phyloP scores from a whole-genome alignment of 2,888 invertebrate species.

The Podabrus alpinus region DNA sequence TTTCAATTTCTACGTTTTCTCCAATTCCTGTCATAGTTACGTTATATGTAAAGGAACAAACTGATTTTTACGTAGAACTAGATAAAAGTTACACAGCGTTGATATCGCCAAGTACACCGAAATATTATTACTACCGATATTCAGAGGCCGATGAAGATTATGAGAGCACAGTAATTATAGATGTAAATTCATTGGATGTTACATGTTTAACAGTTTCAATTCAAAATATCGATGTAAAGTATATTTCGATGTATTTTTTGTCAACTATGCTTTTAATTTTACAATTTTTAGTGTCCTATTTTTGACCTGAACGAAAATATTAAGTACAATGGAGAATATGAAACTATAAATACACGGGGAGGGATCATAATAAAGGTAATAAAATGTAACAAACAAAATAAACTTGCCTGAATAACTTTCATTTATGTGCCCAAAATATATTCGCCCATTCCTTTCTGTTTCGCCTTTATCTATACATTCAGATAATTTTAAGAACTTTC shows the following conservation, averaged over 20 bases:
- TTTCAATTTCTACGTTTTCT: slow-evolving; percentile 70
- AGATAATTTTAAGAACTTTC: too few species aligned
- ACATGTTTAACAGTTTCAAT: slow-evolving; percentile 79
- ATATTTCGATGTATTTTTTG: slow-evolving; percentile 21
- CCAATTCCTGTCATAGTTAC: slow-evolving; percentile 59
- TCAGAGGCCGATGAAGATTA: slow-evolving; percentile 45
- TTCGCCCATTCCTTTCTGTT: too few species aligned
- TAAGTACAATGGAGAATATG: slow-evolving; percentile 67
- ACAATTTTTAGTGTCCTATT: slow-evolving; percentile 75
- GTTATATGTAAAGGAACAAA: slow-evolving; percentile 60
- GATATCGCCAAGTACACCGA: slow-evolving; percentile 57
- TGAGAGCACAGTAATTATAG: slow-evolving; percentile 60
- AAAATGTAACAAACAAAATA: too few species aligned
- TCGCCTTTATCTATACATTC: too few species aligned
- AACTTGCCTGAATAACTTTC: too few species aligned
- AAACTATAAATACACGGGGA: slow-evolving; percentile 77
- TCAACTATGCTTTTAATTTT: background rate
- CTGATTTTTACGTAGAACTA: slow-evolving; percentile 60
- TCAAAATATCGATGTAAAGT: slow-evolving; percentile 72
- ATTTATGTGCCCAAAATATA: too few species aligned
- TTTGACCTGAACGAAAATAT: slow-evolving; percentile 78
- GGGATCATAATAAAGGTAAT: slow-evolving; percentile 77
- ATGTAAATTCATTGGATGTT: slow-evolving; percentile 67
- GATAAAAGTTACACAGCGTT: slow-evolving; percentile 46
- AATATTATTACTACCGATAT: slow-evolving; percentile 66